Base-by-base conservation (phyloP, 2,888 invertebrate genomes). In the Drosophila paranaensis region DNA sequence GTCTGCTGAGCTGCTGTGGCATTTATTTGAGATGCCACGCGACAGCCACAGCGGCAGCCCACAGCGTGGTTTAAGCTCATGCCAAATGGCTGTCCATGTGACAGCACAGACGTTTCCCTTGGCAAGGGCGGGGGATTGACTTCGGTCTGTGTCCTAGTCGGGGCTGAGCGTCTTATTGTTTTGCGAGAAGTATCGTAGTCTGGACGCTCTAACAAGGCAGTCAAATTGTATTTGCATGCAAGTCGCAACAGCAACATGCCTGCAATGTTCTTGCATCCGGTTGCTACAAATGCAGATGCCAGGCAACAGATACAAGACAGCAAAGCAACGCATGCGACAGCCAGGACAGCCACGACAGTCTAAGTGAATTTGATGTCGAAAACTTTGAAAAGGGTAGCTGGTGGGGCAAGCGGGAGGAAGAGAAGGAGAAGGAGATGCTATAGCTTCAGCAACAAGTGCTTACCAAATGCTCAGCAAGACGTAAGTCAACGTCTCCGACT, bases 201-300 rank as follows among this genome's bases (percentile, higher is more conserved):
- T 57, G 69, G 60, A 68, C 65, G 66, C 71, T 74, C 87, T 86
- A 86, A 83, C 82, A 83, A 86, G 87, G 68, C 88, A 84, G 85
- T 81, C 84, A 84, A 88, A 84, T 84, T 85, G 81, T 84, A 84
- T 84, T 84, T 88, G 88, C 82, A 84, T 84, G 85, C 88, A 84
- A 87, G 82, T 69, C 80, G 79, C 72, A 53, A 56, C 67, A 65
- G 55, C 58, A 48, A 71, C 82, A 85, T 81, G 81, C 71, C 81
- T 84, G 81, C 79, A 79, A 71, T 77, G 87, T 81, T 77, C 79
- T 71, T 81, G 72, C 71, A 74, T 60, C 53, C 70, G 69, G 63
- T 50, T 74, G 82, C 79, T 81, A 79, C 87, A 86, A 83, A 87
- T 83, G 83, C 83, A 84, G 83, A 87, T 87, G 84, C 82, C 72